phyloP scores from a whole-genome alignment of 2,797 vertebrate species.

The Lerista edwardsae region DNA sequence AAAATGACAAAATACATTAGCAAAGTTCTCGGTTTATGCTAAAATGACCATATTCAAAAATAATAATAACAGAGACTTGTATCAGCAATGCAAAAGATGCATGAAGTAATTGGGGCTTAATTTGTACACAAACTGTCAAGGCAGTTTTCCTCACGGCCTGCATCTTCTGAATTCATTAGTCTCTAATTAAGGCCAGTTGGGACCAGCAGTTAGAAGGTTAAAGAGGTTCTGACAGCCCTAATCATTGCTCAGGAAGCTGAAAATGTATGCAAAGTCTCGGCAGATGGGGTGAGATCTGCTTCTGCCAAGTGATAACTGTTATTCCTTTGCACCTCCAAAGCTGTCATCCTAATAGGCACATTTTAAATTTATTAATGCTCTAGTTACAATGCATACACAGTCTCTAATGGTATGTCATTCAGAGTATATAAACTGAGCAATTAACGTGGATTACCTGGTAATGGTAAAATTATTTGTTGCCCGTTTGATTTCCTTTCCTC shows the following conservation, averaged over 20 bases:
- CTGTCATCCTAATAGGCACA: conserved; percentile 91
- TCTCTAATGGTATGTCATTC: conserved; percentile 90
- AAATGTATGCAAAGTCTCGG: conserved; percentile 93
- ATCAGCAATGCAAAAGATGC: conserved; percentile 87
- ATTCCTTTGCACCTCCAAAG: conserved; percentile 96
- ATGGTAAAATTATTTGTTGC: conserved; percentile 90
- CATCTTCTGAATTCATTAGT: conserved; percentile 99
- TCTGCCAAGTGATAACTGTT: conserved; percentile 98
- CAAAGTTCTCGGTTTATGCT: conserved; percentile 82
- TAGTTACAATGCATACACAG: conserved; percentile 87
- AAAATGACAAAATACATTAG: conserved; percentile 84
- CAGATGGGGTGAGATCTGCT: conserved; percentile 92
- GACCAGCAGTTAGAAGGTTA: conserved; percentile 99
- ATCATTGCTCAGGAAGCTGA: conserved; percentile 99
- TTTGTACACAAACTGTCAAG: conserved; percentile 95
- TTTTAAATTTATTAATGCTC: conserved; percentile 92
- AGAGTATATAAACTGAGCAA: conserved; percentile 92
- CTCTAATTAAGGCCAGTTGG: conserved; percentile 99
- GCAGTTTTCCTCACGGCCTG: conserved; percentile 92
- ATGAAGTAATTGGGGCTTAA: conserved; percentile 91
- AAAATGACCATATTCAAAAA: conserved; percentile 85
- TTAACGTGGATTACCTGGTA: conserved; percentile 94
- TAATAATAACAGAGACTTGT: conserved; percentile 86
- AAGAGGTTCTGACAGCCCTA: conserved; percentile 99
- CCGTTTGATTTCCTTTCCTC: conserved; percentile 68